Evolutionary conservation across 2,888 invertebrate genomes (phyloP), one percentile per base, ranked within the genome.

Genomic region (Drosophila kanekoi): DNA sequence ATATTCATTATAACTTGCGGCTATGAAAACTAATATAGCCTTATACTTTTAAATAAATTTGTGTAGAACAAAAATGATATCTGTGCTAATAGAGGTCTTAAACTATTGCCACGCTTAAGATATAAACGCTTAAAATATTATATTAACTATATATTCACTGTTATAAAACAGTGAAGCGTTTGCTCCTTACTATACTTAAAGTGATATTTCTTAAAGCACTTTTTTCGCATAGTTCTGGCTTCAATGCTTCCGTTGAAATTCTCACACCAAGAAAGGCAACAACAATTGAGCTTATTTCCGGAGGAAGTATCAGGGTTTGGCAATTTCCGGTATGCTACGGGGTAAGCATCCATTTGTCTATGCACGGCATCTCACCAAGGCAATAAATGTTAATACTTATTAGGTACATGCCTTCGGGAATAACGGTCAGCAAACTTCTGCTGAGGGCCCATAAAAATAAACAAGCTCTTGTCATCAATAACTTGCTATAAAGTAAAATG

Each of bases 351-450:
- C 40, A 52, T 72, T 72, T 77, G 66, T 64, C 53, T 58, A 62
- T 59, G 62, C 76, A 48, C 44, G 51, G 65, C 72, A 73, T 77
- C 70, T 64, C 53, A 53, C 49, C 61, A 72, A 56, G 53, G 75
- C 89, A 87, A 82, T 89, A 89, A 89, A 89, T 89, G 89, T 69
- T 82, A 87, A 85, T 89, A 89, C 64, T 71, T 84, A 82, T 82
- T 89, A 89, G 81, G 60, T 79, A 78, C 73, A 73, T 77, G 65
- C 89, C 89, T 66, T 44, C 49, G 54, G 64, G 53, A 43, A 43
- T 62, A 57, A 35, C 48, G 79, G 56, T 52, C 74, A 64, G 44
- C 52, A 60, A 52, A 35, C 61, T 32, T 28, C 45, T 51, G 32
- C 28, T 20, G 4, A 43, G 41, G 16, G 2, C 4, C 38, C 43